Percentiles rank a stretch among this genome's conserved stretches.
phyloP scores from a whole-genome alignment of 2,113 vertebrate species.

The Daboia siamensis region DNA sequence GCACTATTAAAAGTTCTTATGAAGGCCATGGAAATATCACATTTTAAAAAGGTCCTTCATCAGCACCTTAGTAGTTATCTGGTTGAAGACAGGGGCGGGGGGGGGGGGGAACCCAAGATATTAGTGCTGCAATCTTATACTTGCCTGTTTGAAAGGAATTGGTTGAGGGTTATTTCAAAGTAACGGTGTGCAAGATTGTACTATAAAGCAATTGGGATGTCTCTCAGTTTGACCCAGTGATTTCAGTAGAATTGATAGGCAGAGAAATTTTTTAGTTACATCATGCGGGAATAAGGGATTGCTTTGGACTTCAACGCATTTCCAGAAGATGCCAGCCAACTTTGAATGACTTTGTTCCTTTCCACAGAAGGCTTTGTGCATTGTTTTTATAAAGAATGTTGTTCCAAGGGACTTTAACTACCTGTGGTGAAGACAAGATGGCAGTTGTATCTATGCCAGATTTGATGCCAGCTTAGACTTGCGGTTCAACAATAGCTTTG shows the following conservation, averaged over 20 bases:
- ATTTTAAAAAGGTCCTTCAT: conserved; percentile 58
- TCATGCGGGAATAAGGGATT: not conserved
- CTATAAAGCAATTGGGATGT: not conserved
- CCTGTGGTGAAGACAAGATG: not conserved
- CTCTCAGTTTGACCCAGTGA: not conserved
- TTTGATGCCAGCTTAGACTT: not conserved
- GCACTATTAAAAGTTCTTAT: conserved; percentile 64
- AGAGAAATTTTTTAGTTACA: conserved; percentile 35
- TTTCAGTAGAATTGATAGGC: not conserved
- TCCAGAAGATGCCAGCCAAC: not conserved
- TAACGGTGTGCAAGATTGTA: not conserved
- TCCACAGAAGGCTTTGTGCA: not conserved
- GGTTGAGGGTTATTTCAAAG: not conserved
- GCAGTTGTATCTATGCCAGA: not conserved
- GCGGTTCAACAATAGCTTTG: not conserved
- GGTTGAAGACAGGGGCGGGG: conserved; percentile 4
- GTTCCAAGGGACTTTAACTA: not conserved
- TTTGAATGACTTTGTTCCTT: not conserved
- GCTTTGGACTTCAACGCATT: not conserved
- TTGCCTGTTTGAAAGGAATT: not conserved
- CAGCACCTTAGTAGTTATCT: conserved; percentile 28
- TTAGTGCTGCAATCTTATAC: not conserved
- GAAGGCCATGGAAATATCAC: conserved; percentile 58
- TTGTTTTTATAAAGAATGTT: not conserved
- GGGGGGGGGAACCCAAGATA: not conserved